Evolutionary conservation across 2,888 invertebrate species (phyloP).

Genomic region (Cyrtodaria siliqua): DNA sequence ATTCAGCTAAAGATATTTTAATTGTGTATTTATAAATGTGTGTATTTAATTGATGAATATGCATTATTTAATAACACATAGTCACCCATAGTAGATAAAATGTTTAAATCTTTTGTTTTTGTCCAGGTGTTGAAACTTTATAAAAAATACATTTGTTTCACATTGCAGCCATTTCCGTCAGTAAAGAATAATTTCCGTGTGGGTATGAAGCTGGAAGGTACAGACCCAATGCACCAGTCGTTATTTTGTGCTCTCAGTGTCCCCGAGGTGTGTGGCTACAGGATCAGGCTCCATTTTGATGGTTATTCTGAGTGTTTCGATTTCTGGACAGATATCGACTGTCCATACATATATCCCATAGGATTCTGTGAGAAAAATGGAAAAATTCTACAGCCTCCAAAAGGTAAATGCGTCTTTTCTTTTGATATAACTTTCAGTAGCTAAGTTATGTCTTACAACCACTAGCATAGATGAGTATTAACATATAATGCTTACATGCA

Average conservation of each 20-base stretch:
- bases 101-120: no score
- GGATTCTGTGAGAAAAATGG: conserved; percentile 97
- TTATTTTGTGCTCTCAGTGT: conserved; percentile 95
- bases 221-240: conserved; percentile 96
- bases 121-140: no score
- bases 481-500: no score
- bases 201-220: conserved; percentile 96
- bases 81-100: no score
- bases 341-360: conserved; percentile 95
- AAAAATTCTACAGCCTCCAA: conserved; percentile 93
- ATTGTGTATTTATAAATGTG: no score
- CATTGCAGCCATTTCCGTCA: conserved; percentile 90
- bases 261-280: conserved; percentile 91
- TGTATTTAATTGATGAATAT: no score
- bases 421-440: no score
- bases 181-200: conserved; percentile 90
- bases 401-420: conserved; percentile 86
- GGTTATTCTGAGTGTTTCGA: conserved; percentile 95
- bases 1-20: no score
- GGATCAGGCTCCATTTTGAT: conserved; percentile 96
- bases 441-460: no score
- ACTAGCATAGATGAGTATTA: no score
- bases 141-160: background rate
- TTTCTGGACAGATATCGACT: conserved; percentile 97
- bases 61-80: no score